phyloP scores from a whole-genome alignment of 2,888 invertebrate genomes.

The Himalopsyche anomala region DNA sequence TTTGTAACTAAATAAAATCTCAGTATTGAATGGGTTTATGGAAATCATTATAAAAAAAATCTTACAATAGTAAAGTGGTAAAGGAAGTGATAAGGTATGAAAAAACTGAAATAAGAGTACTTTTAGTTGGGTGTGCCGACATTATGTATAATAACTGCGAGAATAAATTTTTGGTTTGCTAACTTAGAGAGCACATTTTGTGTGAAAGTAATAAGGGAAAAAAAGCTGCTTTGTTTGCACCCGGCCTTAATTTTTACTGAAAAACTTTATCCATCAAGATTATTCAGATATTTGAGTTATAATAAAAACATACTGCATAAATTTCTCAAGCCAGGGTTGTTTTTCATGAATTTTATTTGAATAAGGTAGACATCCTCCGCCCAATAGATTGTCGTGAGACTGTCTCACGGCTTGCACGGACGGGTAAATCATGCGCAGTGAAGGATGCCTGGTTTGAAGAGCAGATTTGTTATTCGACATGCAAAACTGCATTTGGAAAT shows the following conservation, averaged over 20 bases:
- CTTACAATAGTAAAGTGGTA: no score
- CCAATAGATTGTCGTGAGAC: conserved; percentile 90
- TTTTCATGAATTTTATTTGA: conserved; percentile 85
- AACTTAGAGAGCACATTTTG: no score
- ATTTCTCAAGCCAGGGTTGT: conserved; percentile 88
- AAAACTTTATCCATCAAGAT: no score
- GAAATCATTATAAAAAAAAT: no score
- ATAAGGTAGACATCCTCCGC: conserved; percentile 94
- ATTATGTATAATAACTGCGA: no score
- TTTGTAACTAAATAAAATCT: no score
- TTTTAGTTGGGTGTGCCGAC: no score
- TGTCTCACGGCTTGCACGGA: conserved; percentile 88
- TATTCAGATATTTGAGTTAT: not conserved
- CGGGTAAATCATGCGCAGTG: conserved; percentile 84
- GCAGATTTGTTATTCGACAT: conserved; percentile 72
- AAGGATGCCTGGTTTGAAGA: conserved; percentile 71
- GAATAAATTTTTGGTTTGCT: no score
- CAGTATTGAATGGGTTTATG: no score
- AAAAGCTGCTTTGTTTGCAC: not conserved
- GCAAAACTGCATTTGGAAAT: conserved; percentile 79
- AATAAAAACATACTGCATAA: conserved; percentile 81
- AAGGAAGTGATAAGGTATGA: no score
- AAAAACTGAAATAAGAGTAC: no score
- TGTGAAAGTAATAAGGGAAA: no score
- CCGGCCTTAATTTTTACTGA: not conserved